Evolutionary conservation across 2,113 vertebrate genomes (phyloP), one percentile per base, ranked within the genome.

Genomic region (Oncorhynchus kisutch): DNA sequence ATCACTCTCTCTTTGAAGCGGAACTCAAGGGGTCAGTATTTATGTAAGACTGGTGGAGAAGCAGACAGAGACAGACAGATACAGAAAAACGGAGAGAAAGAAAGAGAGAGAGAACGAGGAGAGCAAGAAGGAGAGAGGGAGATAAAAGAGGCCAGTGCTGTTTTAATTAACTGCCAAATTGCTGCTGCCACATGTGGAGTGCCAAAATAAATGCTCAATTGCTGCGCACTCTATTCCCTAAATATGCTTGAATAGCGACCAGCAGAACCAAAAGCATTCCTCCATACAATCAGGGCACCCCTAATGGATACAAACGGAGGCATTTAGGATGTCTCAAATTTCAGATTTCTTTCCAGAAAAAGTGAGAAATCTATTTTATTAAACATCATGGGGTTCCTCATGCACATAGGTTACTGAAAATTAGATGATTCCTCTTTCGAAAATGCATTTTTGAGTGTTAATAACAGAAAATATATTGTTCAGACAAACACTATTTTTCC

Each of bases 201-300:
- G 75, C 75, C 72, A 78, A 65, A 85, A 75, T 75, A 80, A 80
- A 77, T 71, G 64, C 71, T 66, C 69, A n/a, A 73, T 70, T 73
- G 65, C 70, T 49, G 34, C 48, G 72, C 65, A 62, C n/a, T 49
- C 64, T 25, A 39, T 59, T 74, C 60, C 67, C 70, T 66, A 76
- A 78, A 80, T 66, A 73, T 70, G 66, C n/a, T 73, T 71, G 39
- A 71, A 71, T 67, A 22, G 3, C 18, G 1, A 57, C 54, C 18
- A 20, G 54, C 54, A 20, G n/a, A 62, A 62, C 18, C 59, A n/a
- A 62, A 62, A n/a, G 59, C 59, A 62, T 80, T 74, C 65, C 70
- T 72, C 75, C 24, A 75, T 77, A 78, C 76, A 72, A 71, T 22
- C 22, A 72, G 60, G 62, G 57, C 27, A 74, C 60, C n/a, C 67